Evolutionary conservation across 2,888 invertebrate species (phyloP).

Genomic region (Drosophila pullipes): DNA sequence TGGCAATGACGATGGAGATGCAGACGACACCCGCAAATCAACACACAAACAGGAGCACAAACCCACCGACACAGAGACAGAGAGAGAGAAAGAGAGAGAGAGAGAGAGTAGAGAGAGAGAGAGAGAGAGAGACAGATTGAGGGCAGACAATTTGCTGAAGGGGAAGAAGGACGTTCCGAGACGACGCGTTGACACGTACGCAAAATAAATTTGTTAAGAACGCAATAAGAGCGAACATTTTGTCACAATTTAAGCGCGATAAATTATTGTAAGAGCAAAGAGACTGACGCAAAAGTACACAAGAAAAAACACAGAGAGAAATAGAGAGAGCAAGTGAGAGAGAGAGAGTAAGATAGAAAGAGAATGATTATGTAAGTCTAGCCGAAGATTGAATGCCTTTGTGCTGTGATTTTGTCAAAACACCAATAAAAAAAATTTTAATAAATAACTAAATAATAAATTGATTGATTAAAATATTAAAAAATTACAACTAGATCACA

Average conservation of each 20-base stretch:
- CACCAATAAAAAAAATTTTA: not conserved
- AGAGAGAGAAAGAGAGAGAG: no score
- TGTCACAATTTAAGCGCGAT: slow-evolving; percentile 81
- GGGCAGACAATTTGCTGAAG: slow-evolving; percentile 14
- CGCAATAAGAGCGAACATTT: slow-evolving; percentile 79
- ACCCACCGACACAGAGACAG: not conserved
- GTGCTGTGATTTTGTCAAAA: not conserved
- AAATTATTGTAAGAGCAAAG: slow-evolving; percentile 67
- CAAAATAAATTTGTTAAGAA: slow-evolving; percentile 80
- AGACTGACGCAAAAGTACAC: slow-evolving; percentile 13
- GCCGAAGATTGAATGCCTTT: not conserved
- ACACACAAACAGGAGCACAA: not conserved
- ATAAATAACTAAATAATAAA: not conserved
- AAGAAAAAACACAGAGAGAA: not conserved
- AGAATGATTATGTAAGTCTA: not conserved
- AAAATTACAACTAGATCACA: no score
- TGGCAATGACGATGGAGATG: slow-evolving; percentile 8
- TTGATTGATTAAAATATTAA: not conserved
- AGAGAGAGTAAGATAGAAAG: not conserved
- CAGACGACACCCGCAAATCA: slow-evolving; percentile 14
- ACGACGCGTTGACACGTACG: slow-evolving; percentile 76
- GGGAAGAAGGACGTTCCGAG: slow-evolving; percentile 15
- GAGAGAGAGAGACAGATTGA: slow-evolving; percentile 8
- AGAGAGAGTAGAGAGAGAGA: no score
- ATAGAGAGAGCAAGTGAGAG: not conserved